Conservation (phyloP, 2,888 invertebrate species). For the Ochropleura leucogaster region DNA sequence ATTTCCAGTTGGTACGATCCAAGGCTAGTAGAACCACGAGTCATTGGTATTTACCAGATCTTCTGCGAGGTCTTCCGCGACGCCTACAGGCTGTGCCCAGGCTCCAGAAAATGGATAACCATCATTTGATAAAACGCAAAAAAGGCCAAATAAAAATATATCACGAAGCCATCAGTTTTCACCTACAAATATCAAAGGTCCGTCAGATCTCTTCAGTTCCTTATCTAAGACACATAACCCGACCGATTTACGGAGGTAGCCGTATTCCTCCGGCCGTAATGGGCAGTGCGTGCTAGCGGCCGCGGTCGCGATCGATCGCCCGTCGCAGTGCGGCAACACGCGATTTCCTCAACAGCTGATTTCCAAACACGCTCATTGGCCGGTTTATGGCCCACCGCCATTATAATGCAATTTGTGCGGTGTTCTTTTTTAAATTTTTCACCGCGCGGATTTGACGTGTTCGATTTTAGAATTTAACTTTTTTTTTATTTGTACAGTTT, state of each 20-base stretch:
- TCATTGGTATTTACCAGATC: too few species aligned
- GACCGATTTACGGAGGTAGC: conserved; percentile 66
- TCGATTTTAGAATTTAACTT: conserved; percentile 35
- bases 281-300: conserved; percentile 76
- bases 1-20: too few species aligned
- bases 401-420: conserved; percentile 65
- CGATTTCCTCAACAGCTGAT: conserved; percentile 78
- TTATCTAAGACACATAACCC: conserved; percentile 67
- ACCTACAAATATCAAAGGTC: conserved; percentile 18
- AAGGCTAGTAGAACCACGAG: too few species aligned
- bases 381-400: conserved; percentile 59
- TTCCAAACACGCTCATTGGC: conserved; percentile 68
- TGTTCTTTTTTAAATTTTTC: conserved; percentile 58
- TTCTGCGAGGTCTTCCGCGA: too few species aligned
- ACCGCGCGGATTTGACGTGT: conserved; percentile 11
- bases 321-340: conserved; percentile 81
- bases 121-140: not conserved
- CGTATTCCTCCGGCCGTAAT: conserved; percentile 53
- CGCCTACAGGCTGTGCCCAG: too few species aligned
- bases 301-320: conserved; percentile 79
- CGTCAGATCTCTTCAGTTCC: conserved; percentile 39
- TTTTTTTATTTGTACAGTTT: not conserved
- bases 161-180: not conserved
- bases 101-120: too few species aligned
- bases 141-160: not conserved